Base-by-base conservation (phyloP, 2,888 invertebrate species). In the Sminthurinus aureus region DNA sequence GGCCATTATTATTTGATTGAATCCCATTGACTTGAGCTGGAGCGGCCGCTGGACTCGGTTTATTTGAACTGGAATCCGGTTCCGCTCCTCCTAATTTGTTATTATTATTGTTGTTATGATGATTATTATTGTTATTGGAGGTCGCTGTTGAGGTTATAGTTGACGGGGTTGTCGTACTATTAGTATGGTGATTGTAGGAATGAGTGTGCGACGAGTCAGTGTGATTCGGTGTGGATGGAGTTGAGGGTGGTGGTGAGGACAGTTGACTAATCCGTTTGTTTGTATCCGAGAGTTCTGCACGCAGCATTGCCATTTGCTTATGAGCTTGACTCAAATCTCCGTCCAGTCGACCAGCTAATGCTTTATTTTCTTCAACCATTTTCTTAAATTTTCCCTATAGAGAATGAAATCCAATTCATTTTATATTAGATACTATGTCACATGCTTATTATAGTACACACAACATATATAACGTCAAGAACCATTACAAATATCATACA, bases 361-460 rank as follows among this genome's bases (percentile, higher is more conserved):
- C 90, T 88, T 91, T 90, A 92, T 96, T 95, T 92, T 96, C 96
- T 92, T 96, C 96, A 90, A 96, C 95, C 96, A 96, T 96, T 92
- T 94, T 95, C 92, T 95, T 93, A 91, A 95, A 94, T 93, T 94
- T 94, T 91, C 93, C 93, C 94, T 95, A 81, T 13, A 77, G 18
- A 73, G 11, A 38, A n/a, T n/a, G 2, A 73, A 38, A 38, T 6
- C 1, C 1, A 38, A 38, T 38, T 38, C 38, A 38, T 38, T n/a
- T n/a, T 38, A 38, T 6, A 38, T 38, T 38, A 38, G 1, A 38
- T 38, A 4, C 38, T 38, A 38, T 38, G 1, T 38, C 6, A 38
- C n/a, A n/a, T n/a, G n/a, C n/a, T n/a, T 38, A 38, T 38, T 38
- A 38, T 38, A 38, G 3, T 4, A 58, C 58, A 58, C 9, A 2